phyloP scores from a whole-genome alignment of 2,888 invertebrate species.

The Loripinus fragilis region DNA sequence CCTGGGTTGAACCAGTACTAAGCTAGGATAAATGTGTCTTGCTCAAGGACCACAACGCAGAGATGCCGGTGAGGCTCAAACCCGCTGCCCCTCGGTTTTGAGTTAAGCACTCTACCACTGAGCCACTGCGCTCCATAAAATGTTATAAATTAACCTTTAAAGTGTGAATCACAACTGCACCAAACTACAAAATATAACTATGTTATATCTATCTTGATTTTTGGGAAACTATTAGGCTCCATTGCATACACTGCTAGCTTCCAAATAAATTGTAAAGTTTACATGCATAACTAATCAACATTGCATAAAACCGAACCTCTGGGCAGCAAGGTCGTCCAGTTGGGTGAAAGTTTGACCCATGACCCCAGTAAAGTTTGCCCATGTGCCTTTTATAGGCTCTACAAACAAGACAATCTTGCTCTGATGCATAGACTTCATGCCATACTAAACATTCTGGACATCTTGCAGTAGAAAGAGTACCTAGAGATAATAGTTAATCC shows the following conservation, averaged over 20 bases:
- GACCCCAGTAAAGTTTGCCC: constrained; percentile 72
- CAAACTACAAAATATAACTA: too few species aligned
- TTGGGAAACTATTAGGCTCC: too few species aligned
- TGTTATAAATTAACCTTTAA: too few species aligned
- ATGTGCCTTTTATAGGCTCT: constrained; percentile 68
- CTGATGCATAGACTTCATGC: constrained; percentile 38
- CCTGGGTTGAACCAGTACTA: too few species aligned
- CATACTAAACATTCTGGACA: constrained; percentile 36
- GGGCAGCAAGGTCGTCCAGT: constrained; percentile 48
- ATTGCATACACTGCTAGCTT: not conserved
- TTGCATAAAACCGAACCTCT: not conserved
- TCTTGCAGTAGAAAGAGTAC: constrained; percentile 2
- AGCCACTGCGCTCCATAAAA: too few species aligned
- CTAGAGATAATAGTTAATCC: not conserved
- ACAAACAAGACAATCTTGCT: constrained; percentile 68
- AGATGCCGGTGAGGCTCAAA: too few species aligned
- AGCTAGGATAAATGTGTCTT: too few species aligned
- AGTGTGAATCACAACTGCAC: too few species aligned
- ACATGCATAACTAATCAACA: constrained; percentile 10
- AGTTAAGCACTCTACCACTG: too few species aligned
- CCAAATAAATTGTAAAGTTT: not conserved
- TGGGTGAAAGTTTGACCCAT: constrained; percentile 64
- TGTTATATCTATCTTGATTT: too few species aligned
- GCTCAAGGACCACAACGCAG: too few species aligned
- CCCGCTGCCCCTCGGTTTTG: too few species aligned